Evolutionary conservation across 2,888 invertebrate species (phyloP), one percentile per base, ranked within the genome.

Genomic region (Apodemia hepburni): DNA sequence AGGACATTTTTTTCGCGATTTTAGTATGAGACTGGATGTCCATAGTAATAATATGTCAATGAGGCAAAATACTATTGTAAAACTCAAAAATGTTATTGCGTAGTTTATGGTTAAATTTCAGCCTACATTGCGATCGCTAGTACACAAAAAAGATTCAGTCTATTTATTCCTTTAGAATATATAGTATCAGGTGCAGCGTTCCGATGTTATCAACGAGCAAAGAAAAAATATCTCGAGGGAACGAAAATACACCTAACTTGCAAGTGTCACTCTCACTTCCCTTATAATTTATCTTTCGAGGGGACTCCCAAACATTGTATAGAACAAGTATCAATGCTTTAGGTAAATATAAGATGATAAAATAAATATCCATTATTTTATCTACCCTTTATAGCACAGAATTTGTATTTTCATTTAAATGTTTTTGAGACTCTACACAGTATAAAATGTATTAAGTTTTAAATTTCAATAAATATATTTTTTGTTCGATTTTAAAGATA

Each of bases 271-370:
- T 63, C 51, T 17, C 80, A 78, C 76, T 78, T 74, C 73, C 73
- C 74, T 71, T 67, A 74, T 76, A 80, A 83, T 84, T 84, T 80
- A 82, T 82, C 81, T 82, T 75, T 58, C 72, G 76, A 74, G 72
- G 70, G 67, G 66, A 66, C 62, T 65, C 70, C 70, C 72, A 68
- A 70, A 72, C 68, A 58, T 61, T 15, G 12, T 54, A 54, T 27
- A 54, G 54, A 54, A 42, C 42, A 42, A 54, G 54, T 54, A 54
- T 54, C 54, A 54, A 54, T 54, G 54, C 22, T 27, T 54, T 54
- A 8, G 54, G 54, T 54, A 54, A 54, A 54, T 54, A 54, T 54
- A 54, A 54, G 27, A 54, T 27, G 27, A 15, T 54, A 54, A 54
- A 54, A 54, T 27, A 27, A 54, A 27, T 54, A 54, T 54, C 54